Percentiles rank a stretch among this genome's conserved stretches.
Conservation (phyloP, 2,888 invertebrate species). For the Drosophila testacea region DNA sequence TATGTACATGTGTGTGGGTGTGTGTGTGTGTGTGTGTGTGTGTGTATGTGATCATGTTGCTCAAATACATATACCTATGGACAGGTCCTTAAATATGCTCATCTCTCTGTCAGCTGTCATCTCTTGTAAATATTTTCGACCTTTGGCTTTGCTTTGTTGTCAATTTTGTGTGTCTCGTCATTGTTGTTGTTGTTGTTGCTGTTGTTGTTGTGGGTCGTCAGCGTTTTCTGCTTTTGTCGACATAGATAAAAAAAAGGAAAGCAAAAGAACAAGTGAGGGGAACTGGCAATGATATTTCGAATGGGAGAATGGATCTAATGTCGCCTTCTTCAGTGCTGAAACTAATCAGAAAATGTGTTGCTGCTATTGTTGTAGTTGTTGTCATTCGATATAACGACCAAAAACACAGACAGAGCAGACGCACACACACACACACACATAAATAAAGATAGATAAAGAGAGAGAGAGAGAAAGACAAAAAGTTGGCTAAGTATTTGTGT, state of each 20-base stretch:
- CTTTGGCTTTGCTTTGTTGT: slow-evolving; percentile 52
- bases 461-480: neutral
- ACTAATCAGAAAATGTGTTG: slow-evolving; percentile 75
- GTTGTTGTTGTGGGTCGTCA: slow-evolving; percentile 24
- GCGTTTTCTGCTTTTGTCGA: slow-evolving; percentile 32
- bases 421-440: neutral
- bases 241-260: slow-evolving; percentile 30
- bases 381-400: slow-evolving; percentile 56
- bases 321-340: slow-evolving; percentile 52
- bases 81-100: slow-evolving; percentile 32
- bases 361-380: slow-evolving; percentile 50
- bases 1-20: neutral
- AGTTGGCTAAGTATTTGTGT: slow-evolving; percentile 60
- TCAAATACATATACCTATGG: slow-evolving; percentile 4
- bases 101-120: slow-evolving; percentile 48
- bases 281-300: slow-evolving; percentile 39
- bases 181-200: slow-evolving; percentile 16
- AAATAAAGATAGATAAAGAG: neutral
- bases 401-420: slow-evolving; percentile 15
- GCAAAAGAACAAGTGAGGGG: neutral
- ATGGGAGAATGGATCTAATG: slow-evolving; percentile 48
- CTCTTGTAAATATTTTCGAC: slow-evolving; percentile 56
- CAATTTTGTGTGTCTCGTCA: slow-evolving; percentile 27
- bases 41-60: slow-evolving; percentile 11
- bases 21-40: neutral